phyloP scores from a whole-genome alignment of 2,888 invertebrate genomes.

The Stenoptilia bipunctidactyla region DNA sequence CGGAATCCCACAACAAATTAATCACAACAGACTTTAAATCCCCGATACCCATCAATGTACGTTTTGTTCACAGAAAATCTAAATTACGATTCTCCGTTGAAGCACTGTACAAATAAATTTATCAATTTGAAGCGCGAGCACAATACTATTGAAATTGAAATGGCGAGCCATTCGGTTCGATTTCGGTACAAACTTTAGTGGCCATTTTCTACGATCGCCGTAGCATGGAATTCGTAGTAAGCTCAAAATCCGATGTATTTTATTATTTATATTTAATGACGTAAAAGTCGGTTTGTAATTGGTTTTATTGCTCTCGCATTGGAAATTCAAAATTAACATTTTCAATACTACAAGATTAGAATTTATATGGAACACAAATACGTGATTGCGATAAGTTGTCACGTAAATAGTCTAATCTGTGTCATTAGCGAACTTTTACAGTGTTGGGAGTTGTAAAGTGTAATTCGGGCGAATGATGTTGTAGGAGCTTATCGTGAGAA shows the following conservation, averaged over 20 bases:
- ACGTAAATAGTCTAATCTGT: constrained; percentile 9
- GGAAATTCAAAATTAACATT: no score
- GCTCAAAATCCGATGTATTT: no score
- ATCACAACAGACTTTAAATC: constrained; percentile 18
- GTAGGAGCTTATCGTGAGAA: constrained; percentile 48
- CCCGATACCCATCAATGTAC: neutral
- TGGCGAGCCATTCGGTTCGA: neutral
- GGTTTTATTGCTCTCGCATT: no score
- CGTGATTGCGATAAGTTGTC: constrained; percentile 2
- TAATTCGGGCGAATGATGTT: constrained; percentile 40
- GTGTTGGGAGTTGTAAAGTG: constrained; percentile 25
- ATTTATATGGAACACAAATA: no score
- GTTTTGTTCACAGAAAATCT: constrained; percentile 1
- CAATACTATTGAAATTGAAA: neutral
- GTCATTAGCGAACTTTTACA: constrained; percentile 14
- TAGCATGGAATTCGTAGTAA: no score
- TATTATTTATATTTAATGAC: no score
- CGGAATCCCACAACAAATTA: constrained; percentile 25
- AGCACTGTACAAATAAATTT: constrained; percentile 1
- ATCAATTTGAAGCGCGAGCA: neutral
- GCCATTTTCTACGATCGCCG: no score
- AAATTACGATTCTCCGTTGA: neutral
- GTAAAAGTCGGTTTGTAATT: no score
- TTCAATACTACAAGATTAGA: no score
- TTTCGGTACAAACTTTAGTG: neutral